These are phyloP conservation scores for Cacoxenus indagator DNA, from an alignment of 2,888 invertebrate genomes.

Conservation along the genomic window DNA sequence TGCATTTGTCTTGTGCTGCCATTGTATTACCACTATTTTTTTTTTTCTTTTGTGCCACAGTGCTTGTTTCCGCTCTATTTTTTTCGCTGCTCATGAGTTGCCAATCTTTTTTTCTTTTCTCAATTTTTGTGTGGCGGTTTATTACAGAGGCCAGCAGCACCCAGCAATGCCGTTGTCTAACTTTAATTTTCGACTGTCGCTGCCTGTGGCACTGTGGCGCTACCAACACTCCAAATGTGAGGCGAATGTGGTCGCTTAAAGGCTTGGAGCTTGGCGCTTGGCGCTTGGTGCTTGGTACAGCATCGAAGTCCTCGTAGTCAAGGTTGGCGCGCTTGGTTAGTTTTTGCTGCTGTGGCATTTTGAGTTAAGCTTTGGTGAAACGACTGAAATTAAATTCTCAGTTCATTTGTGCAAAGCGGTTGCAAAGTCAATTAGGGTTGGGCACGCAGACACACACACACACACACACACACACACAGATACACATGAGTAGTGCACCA, in stretches of 20 bases:
- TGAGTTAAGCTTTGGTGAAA: slow-evolving; percentile 6
- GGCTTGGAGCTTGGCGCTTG: too few relatives aligned
- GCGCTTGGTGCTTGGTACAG: background rate
- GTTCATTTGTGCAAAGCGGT: slow-evolving; percentile 8
- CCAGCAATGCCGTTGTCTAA: background rate
- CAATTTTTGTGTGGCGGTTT: background rate
- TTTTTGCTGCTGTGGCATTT: slow-evolving; percentile 3
- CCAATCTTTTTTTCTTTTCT: slow-evolving; percentile 1
- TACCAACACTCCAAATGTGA: background rate
- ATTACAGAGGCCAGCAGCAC: background rate
- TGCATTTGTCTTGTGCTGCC: background rate
- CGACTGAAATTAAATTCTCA: slow-evolving; percentile 11
- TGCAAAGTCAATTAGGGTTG: slow-evolving; percentile 7
- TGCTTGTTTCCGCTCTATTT: slow-evolving; percentile 6
- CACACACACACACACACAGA: background rate
- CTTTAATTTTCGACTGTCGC: slow-evolving; percentile 19
- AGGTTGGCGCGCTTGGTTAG: background rate
- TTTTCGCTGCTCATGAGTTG: background rate
- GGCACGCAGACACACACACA: background rate
- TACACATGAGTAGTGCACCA: too few relatives aligned
- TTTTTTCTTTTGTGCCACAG: too few relatives aligned
- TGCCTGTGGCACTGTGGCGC: background rate
- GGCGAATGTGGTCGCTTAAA: background rate
- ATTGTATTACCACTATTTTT: background rate
- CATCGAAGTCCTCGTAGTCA: too few relatives aligned